Conservation (phyloP, 2,888 invertebrate species). For the Stenodera caucasica region DNA sequence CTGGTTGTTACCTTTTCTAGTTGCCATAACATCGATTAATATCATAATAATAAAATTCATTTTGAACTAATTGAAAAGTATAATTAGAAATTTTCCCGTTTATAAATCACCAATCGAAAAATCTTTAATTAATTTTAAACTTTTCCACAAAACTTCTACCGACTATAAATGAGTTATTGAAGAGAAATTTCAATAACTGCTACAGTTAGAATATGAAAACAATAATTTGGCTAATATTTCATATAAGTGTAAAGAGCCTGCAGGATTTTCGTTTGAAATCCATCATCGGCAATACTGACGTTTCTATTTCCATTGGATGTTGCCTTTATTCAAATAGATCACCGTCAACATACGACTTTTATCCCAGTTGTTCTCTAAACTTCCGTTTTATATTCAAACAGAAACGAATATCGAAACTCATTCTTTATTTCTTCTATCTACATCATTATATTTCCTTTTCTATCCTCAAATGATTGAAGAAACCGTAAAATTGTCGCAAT, state of each 20-base stretch:
- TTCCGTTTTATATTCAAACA: not conserved
- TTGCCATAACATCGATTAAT: not conserved
- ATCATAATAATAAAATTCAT: no score
- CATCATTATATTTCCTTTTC: not conserved
- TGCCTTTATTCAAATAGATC: not conserved
- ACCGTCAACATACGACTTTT: not conserved
- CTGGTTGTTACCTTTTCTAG: not conserved
- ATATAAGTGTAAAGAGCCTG: not conserved
- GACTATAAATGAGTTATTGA: no score
- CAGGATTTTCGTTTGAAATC: not conserved
- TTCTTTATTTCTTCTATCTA: not conserved
- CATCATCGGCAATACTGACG: not conserved
- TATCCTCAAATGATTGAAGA: no score
- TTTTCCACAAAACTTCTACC: no score
- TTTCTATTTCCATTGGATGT: not conserved
- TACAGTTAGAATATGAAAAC: constrained; percentile 8
- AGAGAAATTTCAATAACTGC: no score
- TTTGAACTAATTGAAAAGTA: no score
- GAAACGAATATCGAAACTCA: not conserved
- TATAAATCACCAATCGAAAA: no score
- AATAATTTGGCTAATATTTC: not conserved
- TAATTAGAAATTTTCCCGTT: no score
- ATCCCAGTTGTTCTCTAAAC: not conserved
- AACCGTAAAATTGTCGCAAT: not conserved
- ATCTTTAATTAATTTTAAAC: no score